A percentile compares a stretch with the other conserved stretches of the same genome.
These are phyloP conservation scores for Clarias gariepinus DNA, from an alignment of 2,113 vertebrate species.

Conservation along the genomic window DNA sequence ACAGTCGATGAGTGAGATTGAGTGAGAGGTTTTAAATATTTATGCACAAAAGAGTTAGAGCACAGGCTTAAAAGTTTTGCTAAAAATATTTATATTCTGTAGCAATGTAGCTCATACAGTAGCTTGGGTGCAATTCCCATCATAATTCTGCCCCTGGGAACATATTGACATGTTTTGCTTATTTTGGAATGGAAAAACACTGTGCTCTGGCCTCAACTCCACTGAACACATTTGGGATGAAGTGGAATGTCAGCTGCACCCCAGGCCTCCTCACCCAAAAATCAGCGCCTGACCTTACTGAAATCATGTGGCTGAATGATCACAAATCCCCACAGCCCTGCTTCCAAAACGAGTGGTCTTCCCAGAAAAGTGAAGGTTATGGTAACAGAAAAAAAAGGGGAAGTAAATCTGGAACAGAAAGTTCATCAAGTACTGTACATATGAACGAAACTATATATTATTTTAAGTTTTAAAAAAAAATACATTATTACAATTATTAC, in stretches of 20 bases:
- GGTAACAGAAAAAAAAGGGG: not conserved
- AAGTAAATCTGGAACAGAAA: not conserved
- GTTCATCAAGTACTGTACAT: not conserved
- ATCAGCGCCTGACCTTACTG: not conserved
- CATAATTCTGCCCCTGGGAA: not conserved
- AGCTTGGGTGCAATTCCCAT: not conserved
- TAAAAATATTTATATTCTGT: not conserved
- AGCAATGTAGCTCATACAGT: not conserved
- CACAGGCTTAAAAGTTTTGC: no score
- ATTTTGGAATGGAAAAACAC: not conserved
- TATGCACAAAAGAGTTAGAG: no score
- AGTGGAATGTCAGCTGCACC: not conserved
- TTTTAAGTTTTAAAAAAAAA: no score
- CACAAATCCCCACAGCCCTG: not conserved
- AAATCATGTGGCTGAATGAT: not conserved
- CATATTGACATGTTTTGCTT: not conserved
- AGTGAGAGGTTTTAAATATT: no score
- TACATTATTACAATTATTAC: no score
- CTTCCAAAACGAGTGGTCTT: not conserved
- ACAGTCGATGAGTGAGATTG: no score
- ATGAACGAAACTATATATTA: not conserved
- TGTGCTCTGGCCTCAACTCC: not conserved
- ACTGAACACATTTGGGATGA: not conserved
- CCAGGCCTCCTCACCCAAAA: not conserved
- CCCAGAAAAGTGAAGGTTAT: not conserved